Percentiles rank a stretch among this genome's conserved stretches.
phyloP scores from a whole-genome alignment of 2,888 invertebrate genomes.

The Thymelicus acteon region DNA sequence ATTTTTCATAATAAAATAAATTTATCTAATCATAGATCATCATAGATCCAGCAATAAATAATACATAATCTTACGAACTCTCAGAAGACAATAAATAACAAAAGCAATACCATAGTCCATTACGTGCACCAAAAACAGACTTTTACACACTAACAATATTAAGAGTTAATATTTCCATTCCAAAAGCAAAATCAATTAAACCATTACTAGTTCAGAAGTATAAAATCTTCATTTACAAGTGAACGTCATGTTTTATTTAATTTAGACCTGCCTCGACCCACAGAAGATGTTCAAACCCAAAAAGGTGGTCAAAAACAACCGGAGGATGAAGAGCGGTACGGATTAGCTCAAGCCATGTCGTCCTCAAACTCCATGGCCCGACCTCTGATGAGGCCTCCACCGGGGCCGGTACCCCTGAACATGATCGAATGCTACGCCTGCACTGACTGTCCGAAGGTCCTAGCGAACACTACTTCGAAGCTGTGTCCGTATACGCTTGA shows the following conservation, averaged over 20 bases:
- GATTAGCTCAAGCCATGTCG: slow-evolving; percentile 25
- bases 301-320: not conserved
- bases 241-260: not conserved
- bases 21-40: too few relatives aligned
- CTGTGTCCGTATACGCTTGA: slow-evolving; percentile 57
- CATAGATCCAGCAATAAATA: too few relatives aligned
- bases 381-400: slow-evolving; percentile 28
- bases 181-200: too few relatives aligned
- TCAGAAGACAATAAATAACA: too few relatives aligned
- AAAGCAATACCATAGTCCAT: too few relatives aligned
- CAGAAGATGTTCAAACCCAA: not conserved
- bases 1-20: too few relatives aligned
- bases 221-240: too few relatives aligned
- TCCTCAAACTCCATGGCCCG: slow-evolving; percentile 3
- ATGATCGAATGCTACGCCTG: slow-evolving; percentile 61
- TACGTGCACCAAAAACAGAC: too few relatives aligned
- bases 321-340: slow-evolving; percentile 14
- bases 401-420: slow-evolving; percentile 20
- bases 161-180: too few relatives aligned
- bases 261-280: slow-evolving; percentile 8
- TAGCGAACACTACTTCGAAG: slow-evolving; percentile 53
- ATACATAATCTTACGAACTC: too few relatives aligned
- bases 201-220: too few relatives aligned
- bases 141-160: too few relatives aligned
- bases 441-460: slow-evolving; percentile 56